phyloP scores from a whole-genome alignment of 2,797 vertebrate genomes.

The Eidolon dupreanum region DNA sequence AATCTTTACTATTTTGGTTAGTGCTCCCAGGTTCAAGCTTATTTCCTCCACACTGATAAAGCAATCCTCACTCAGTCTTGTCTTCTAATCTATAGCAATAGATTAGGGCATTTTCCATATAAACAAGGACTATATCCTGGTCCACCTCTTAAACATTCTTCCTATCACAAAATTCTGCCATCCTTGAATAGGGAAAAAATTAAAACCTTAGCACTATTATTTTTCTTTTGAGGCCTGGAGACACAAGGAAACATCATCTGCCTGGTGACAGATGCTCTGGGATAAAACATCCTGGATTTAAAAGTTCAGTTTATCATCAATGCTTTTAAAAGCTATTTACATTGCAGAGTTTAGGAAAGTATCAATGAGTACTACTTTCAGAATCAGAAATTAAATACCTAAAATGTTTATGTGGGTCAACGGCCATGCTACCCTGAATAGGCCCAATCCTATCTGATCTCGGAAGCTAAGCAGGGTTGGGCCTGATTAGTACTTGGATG shows the following conservation, averaged over 20 bases:
- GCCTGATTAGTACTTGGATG: no score
- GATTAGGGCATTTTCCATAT: neutral
- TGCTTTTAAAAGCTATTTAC: conserved; percentile 30
- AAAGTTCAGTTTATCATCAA: neutral
- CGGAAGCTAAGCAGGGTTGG: no score
- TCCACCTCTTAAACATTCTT: neutral
- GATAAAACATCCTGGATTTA: neutral
- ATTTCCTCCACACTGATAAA: neutral
- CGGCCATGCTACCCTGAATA: no score
- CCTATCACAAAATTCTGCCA: neutral
- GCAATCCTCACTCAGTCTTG: neutral
- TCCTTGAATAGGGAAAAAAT: neutral
- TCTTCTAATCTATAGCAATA: conserved; percentile 13
- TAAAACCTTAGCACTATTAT: neutral
- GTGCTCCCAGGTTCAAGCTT: neutral
- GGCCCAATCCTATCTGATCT: no score
- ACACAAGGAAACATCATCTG: neutral
- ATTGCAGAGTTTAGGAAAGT: neutral
- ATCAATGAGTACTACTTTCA: conserved; percentile 34
- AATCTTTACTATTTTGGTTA: neutral
- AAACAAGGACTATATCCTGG: neutral
- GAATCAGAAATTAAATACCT: conserved; percentile 42
- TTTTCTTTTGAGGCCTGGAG: neutral
- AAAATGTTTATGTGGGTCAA: no score
- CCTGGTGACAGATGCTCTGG: neutral